Percentiles rank a stretch among this genome's conserved stretches.
phyloP scores from a whole-genome alignment of 2,888 invertebrate species.

The Meteorus cinctellus region DNA sequence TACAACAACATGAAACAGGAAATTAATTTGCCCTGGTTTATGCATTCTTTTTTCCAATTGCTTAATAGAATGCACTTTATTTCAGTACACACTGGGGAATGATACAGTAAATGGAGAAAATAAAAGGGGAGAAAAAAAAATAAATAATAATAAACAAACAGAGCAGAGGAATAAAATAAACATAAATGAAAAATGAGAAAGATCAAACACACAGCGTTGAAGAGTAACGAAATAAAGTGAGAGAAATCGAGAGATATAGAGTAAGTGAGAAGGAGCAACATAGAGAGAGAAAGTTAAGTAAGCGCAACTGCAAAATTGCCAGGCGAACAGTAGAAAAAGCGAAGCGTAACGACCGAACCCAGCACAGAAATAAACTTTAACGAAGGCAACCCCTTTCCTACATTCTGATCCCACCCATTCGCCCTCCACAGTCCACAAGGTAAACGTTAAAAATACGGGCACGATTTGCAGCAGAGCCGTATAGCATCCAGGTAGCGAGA shows the following conservation, averaged over 20 bases:
- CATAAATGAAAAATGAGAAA: constrained; percentile 17
- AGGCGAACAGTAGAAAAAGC: constrained; percentile 36
- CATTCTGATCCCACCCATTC: background rate
- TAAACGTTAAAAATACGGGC: constrained; percentile 43
- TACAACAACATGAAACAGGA: constrained; percentile 8
- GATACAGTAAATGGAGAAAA: background rate
- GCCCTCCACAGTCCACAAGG: constrained; percentile 23
- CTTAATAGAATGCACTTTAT: constrained; percentile 1
- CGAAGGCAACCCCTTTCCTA: constrained; percentile 28
- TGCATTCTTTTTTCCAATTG: constrained; percentile 12
- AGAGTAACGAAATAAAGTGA: constrained; percentile 6
- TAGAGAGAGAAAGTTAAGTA: constrained; percentile 20
- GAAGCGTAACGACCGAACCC: constrained; percentile 37
- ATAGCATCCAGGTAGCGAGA: constrained; percentile 32
- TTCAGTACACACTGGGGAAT: background rate
- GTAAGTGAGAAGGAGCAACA: background rate
- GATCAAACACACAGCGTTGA: constrained; percentile 15
- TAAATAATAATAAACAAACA: background rate
- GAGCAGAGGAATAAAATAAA: constrained; percentile 1
- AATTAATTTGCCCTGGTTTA: constrained; percentile 24
- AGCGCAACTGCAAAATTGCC: constrained; percentile 34
- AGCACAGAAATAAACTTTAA: constrained; percentile 41
- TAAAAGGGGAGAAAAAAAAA: constrained; percentile 1
- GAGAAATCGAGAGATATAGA: constrained; percentile 15
- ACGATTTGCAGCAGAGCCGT: constrained; percentile 28